These are phyloP conservation scores for Drusus annulatus DNA, from an alignment of 1,140 invertebrate genomes.

Conservation along the genomic window DNA sequence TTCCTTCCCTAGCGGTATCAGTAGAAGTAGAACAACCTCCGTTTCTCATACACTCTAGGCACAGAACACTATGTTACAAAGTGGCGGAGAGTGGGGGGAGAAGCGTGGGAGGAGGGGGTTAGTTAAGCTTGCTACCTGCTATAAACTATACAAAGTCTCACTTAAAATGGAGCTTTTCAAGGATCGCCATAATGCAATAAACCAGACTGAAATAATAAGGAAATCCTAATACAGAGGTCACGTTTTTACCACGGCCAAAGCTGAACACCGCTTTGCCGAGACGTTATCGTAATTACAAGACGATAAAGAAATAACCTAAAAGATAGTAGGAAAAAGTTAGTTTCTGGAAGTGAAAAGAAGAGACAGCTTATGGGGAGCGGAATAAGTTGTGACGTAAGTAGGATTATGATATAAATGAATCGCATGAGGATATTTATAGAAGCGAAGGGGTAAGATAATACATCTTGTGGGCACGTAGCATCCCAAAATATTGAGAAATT, in stretches of 20 bases:
- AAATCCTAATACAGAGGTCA: constrained; percentile 34
- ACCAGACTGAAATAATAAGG: constrained; percentile 43
- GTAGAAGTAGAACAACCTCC: not conserved
- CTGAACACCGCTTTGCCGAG: constrained; percentile 21
- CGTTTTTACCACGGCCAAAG: constrained; percentile 29
- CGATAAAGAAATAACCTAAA: constrained; percentile 39
- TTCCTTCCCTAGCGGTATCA: constrained; percentile 42
- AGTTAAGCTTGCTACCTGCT: too few species aligned
- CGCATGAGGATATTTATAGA: too few species aligned
- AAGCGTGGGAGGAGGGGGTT: too few species aligned
- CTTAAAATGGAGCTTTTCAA: constrained; percentile 36
- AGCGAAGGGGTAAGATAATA: too few species aligned
- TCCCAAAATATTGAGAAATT: too few species aligned
- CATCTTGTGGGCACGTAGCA: too few species aligned
- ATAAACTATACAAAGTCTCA: too few species aligned
- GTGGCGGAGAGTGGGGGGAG: too few species aligned
- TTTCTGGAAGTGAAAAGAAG: constrained; percentile 14
- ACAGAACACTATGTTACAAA: too few species aligned
- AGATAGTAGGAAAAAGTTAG: constrained; percentile 39
- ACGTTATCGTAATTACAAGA: constrained; percentile 48
- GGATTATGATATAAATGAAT: too few species aligned
- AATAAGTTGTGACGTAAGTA: not conserved
- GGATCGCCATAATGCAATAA: constrained; percentile 51
- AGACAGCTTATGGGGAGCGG: not conserved
- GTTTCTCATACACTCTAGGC: too few species aligned